A percentile compares a stretch with the other conserved stretches of the same genome.
Conservation (phyloP, 1,140 invertebrate genomes). For the Bathynomus jamesi region DNA sequence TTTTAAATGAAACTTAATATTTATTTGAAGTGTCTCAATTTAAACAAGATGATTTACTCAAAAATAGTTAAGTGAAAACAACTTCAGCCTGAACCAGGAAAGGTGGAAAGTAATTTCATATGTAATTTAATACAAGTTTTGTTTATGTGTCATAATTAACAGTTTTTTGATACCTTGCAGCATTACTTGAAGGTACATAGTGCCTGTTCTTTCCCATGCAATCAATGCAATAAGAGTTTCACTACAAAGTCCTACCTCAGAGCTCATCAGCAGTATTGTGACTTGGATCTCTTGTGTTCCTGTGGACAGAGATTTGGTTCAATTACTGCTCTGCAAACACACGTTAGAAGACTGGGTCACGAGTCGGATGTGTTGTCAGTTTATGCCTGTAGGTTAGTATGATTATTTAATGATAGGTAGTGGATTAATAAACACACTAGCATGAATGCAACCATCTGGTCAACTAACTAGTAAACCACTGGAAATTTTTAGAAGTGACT, state of each 20-base stretch:
- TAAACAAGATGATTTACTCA: no score
- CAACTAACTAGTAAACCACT: no score
- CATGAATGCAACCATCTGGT: no score
- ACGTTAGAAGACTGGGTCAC: not conserved
- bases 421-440: no score
- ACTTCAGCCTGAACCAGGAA: no score
- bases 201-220: not conserved
- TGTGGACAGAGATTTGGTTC: not conserved
- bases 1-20: no score
- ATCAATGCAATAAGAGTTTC: not conserved
- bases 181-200: not conserved
- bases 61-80: no score
- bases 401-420: no score
- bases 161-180: not conserved
- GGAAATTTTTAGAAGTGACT: no score
- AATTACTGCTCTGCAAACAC: not conserved
- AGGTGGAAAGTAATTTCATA: no score
- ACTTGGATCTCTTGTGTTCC: not conserved
- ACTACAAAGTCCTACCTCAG: not conserved
- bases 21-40: no score
- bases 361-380: not conserved
- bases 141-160: not conserved
- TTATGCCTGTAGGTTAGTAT: not conserved
- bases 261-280: not conserved
- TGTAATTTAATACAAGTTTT: no score